Evolutionary conservation across 2,888 invertebrate genomes (phyloP).

Genomic region (Andricus curvator): DNA sequence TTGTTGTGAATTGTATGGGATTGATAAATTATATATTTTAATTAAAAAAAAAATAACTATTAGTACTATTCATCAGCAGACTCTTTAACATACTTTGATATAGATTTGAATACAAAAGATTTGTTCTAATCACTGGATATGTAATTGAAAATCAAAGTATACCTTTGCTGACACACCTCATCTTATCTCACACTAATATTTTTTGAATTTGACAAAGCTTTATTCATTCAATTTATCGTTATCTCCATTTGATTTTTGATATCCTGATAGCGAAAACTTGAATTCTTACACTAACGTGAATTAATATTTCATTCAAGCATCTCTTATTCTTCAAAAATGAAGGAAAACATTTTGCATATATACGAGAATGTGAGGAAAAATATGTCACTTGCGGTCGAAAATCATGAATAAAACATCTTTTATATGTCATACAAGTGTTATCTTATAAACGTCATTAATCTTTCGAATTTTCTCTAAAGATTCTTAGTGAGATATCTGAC

Average conservation of each 20-base stretch:
- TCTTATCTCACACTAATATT: neutral
- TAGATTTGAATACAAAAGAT: too few species aligned
- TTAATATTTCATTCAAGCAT: neutral
- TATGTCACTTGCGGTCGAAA: neutral
- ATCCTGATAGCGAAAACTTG: neutral
- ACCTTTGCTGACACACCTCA: neutral
- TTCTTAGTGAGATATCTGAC: neutral
- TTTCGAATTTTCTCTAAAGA: neutral
- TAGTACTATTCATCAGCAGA: neutral
- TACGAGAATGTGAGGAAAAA: neutral
- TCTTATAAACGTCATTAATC: neutral
- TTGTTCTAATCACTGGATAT: too few species aligned
- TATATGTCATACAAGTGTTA: neutral
- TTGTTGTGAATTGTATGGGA: neutral
- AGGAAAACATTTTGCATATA: neutral
- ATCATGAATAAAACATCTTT: neutral
- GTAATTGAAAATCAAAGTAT: too few species aligned
- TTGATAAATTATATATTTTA: constrained; percentile 8
- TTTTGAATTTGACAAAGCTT: neutral
- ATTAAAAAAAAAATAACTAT: constrained; percentile 8
- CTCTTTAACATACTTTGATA: neutral
- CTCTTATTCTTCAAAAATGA: neutral
- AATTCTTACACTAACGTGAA: neutral
- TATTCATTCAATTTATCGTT: neutral
- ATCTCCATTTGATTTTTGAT: neutral